Evolutionary conservation across 1,140 invertebrate species (phyloP).

Genomic region (Tribolium madens): DNA sequence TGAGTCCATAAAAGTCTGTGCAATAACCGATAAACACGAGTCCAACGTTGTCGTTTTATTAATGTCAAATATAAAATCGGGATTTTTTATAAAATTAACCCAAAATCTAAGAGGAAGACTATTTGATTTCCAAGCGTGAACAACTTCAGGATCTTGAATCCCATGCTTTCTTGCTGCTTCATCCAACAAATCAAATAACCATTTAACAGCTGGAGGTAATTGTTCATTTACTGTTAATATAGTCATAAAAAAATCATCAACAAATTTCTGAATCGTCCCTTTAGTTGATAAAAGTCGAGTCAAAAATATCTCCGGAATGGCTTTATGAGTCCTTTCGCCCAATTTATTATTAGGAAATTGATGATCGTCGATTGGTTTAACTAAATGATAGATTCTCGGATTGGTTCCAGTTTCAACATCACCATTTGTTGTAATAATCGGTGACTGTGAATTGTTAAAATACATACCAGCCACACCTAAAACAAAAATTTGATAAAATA

Average conservation of each 20-base stretch:
- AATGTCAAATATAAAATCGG: slow-evolving; percentile 96
- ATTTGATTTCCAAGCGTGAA: slow-evolving; percentile 97
- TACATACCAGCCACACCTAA: slow-evolving; percentile 73
- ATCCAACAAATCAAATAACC: slow-evolving; percentile 95
- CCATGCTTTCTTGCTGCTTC: slow-evolving; percentile 87
- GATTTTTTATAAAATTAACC: slow-evolving; percentile 98
- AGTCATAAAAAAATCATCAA: slow-evolving; percentile 93
- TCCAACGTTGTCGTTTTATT: slow-evolving; percentile 93
- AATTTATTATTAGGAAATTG: slow-evolving; percentile 73
- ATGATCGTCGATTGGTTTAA: slow-evolving; percentile 85
- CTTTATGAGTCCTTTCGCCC: slow-evolving; percentile 86
- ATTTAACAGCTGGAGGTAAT: slow-evolving; percentile 93
- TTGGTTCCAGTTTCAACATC: slow-evolving; percentile 80
- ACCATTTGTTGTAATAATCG: slow-evolving; percentile 81
- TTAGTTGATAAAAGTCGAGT: slow-evolving; percentile 93
- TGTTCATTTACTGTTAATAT: slow-evolving; percentile 90
- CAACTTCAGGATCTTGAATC: slow-evolving; percentile 88
- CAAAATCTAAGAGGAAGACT: slow-evolving; percentile 93
- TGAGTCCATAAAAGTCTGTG: slow-evolving; percentile 96
- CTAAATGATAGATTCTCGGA: slow-evolving; percentile 83
- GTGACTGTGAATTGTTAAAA: slow-evolving; percentile 80
- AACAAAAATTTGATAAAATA: slow-evolving; percentile 38
- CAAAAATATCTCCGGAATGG: slow-evolving; percentile 95
- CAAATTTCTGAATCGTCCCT: slow-evolving; percentile 96
- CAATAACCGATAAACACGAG: slow-evolving; percentile 93